Conservation (phyloP, 2,797 vertebrate species). For the Myripristis murdjan region DNA sequence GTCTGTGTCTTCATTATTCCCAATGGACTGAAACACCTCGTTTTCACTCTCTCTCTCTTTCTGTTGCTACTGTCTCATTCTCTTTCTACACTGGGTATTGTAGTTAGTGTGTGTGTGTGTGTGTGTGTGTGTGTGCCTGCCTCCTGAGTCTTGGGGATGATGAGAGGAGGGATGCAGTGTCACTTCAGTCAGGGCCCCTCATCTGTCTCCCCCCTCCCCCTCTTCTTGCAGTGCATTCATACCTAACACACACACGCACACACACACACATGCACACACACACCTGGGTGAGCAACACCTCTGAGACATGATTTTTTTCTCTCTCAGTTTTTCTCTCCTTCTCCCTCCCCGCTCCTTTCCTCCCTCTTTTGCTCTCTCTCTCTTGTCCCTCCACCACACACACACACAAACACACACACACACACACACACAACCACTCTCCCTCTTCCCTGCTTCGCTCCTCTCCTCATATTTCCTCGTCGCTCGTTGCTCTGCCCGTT, state of each 20-base stretch:
- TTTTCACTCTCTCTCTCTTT: slow-evolving; percentile 26
- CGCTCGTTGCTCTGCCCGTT: slow-evolving; percentile 27
- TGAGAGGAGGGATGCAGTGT: slow-evolving; percentile 79
- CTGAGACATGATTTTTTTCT: background rate
- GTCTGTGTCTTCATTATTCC: slow-evolving; percentile 60
- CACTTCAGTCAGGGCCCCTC: slow-evolving; percentile 75
- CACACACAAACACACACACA: slow-evolving; percentile 24
- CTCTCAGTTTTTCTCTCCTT: slow-evolving; percentile 4
- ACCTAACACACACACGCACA: slow-evolving; percentile 49
- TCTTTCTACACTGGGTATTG: slow-evolving; percentile 18
- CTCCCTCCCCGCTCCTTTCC: background rate
- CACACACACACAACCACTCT: no score
- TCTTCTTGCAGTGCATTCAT: slow-evolving; percentile 60
- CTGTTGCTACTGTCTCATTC: slow-evolving; percentile 32
- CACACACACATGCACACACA: slow-evolving; percentile 25
- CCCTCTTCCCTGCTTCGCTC: slow-evolving; percentile 43
- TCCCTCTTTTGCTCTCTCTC: slow-evolving; percentile 4
- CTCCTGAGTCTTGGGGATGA: slow-evolving; percentile 63
- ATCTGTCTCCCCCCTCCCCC: slow-evolving; percentile 75
- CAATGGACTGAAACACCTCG: slow-evolving; percentile 23
- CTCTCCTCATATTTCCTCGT: slow-evolving; percentile 65
- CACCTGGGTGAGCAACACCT: slow-evolving; percentile 31
- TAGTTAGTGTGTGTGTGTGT: slow-evolving; percentile 12
- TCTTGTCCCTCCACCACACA: slow-evolving; percentile 20
- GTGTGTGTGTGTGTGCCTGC: slow-evolving; percentile 28